Conservation (phyloP, 2,113 vertebrate genomes). For the Phalacrocorax pelagicus region DNA sequence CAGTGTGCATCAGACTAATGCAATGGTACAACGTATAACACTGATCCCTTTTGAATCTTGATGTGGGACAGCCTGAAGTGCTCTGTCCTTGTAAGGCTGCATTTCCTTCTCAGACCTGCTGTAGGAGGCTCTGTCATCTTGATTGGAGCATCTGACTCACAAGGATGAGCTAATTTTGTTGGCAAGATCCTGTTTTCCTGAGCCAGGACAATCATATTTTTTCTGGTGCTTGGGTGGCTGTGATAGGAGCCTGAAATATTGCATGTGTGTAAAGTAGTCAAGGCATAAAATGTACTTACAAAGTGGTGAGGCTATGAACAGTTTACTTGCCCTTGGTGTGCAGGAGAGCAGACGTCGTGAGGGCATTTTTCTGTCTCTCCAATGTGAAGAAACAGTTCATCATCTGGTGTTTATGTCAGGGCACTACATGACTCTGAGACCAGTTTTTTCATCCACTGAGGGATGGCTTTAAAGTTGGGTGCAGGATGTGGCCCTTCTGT, state of each 20-base stretch:
- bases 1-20: background rate
- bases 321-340: background rate
- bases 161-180: constrained; percentile 53
- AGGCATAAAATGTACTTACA: background rate
- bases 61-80: background rate
- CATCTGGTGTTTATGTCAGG: background rate
- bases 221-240: background rate
- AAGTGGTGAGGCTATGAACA: background rate
- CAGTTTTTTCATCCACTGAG: background rate
- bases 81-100: constrained; percentile 6
- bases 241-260: constrained; percentile 31
- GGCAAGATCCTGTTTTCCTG: constrained; percentile 19
- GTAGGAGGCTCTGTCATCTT: background rate
- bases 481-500: background rate
- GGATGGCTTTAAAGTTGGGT: background rate
- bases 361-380: background rate
- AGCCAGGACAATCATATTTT: constrained; percentile 11
- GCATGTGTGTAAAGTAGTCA: background rate
- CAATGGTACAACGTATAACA: background rate
- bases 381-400: background rate
- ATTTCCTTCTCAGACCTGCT: background rate
- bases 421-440: background rate
- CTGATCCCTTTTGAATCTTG: background rate
- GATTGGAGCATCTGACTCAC: constrained; percentile 48
- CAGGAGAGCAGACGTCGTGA: background rate